These are phyloP conservation scores for Nyctalus aviator DNA, from an alignment of 2,797 vertebrate species.

Conservation along the genomic window DNA sequence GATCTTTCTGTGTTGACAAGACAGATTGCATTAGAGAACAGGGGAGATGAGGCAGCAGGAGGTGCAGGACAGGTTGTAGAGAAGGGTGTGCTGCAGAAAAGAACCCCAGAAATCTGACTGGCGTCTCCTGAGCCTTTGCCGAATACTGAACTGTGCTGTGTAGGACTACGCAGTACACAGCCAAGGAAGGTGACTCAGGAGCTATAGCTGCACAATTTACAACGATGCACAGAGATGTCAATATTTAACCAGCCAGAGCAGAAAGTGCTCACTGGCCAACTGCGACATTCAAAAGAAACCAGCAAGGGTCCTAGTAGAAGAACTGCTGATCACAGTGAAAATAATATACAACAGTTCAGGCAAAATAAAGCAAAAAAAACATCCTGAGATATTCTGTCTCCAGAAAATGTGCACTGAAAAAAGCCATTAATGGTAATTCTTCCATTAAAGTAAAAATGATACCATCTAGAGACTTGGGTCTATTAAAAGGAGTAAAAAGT, in stretches of 20 bases:
- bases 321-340: not conserved
- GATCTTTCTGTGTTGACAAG: not conserved
- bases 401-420: not conserved
- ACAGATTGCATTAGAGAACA: not conserved
- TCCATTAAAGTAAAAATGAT: not conserved
- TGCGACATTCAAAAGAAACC: not conserved
- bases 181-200: not conserved
- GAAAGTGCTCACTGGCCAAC: not conserved
- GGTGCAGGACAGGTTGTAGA: not conserved
- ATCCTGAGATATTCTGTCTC: not conserved
- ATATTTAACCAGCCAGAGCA: not conserved
- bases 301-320: not conserved
- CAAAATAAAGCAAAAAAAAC: slow-evolving; percentile 17
- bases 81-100: not conserved
- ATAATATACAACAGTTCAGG: not conserved
- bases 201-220: not conserved
- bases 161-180: no score
- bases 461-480: not conserved
- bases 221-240: not conserved
- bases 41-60: not conserved
- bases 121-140: not conserved
- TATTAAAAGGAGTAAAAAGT: not conserved
- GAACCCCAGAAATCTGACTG: not conserved
- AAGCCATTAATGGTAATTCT: not conserved
- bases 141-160: not conserved